phyloP scores from a whole-genome alignment of 2,113 vertebrate genomes.

The Falcunculus frontatus region DNA sequence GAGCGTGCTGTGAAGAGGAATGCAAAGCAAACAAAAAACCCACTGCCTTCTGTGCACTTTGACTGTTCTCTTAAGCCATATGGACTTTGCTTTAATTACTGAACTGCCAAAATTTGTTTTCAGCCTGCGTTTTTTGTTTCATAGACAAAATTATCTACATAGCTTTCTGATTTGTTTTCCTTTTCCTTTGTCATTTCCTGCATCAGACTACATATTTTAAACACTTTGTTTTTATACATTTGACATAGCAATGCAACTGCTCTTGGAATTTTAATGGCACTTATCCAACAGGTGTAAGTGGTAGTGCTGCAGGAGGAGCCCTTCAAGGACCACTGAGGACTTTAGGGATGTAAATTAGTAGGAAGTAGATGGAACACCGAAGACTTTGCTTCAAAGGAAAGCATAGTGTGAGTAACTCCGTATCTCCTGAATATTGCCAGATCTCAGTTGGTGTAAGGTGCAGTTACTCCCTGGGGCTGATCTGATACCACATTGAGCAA shows the following conservation, averaged over 20 bases:
- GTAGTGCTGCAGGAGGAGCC: neutral
- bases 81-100: conserved; percentile 58
- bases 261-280: neutral
- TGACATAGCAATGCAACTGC: neutral
- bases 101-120: conserved; percentile 5
- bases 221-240: neutral
- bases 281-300: neutral
- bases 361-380: neutral
- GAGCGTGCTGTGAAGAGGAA: neutral
- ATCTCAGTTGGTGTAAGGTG: neutral
- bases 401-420: neutral
- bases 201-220: neutral
- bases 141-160: neutral
- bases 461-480: neutral
- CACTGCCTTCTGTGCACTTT: conserved; percentile 58
- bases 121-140: neutral
- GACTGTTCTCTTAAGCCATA: conserved; percentile 73
- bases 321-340: neutral
- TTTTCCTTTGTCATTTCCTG: neutral
- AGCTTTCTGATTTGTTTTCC: neutral
- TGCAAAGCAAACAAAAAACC: neutral
- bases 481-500: neutral
- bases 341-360: neutral
- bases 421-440: neutral
- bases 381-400: neutral